phyloP scores from a whole-genome alignment of 1,140 invertebrate genomes.

The Brachionus angularis region DNA sequence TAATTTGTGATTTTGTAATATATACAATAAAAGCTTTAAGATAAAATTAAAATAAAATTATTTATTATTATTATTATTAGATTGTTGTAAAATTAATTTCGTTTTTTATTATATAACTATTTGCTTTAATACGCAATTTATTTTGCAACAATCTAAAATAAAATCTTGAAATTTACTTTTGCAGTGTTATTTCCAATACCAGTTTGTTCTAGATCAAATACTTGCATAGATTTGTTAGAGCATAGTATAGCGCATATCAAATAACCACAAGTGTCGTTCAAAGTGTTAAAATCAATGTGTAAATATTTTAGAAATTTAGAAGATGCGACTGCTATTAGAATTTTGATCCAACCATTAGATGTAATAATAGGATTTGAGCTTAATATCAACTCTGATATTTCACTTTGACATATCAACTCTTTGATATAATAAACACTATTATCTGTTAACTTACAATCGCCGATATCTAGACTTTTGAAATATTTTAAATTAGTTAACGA shows the following conservation, averaged over 20 bases:
- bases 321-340: neutral
- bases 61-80: neutral
- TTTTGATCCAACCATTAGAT: slow-evolving; percentile 18
- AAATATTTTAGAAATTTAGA: neutral
- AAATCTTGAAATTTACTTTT: neutral
- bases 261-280: slow-evolving; percentile 24
- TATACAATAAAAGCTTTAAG: slow-evolving; percentile 35
- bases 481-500: slow-evolving; percentile 1
- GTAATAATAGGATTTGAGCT: slow-evolving; percentile 23
- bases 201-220: slow-evolving; percentile 36
- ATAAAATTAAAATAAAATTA: neutral
- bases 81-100: neutral
- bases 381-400: slow-evolving; percentile 28
- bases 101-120: no score
- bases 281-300: slow-evolving; percentile 34
- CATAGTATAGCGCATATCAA: slow-evolving; percentile 3
- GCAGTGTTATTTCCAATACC: slow-evolving; percentile 19
- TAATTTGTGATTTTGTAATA: slow-evolving; percentile 14
- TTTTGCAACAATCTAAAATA: neutral
- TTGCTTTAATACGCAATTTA: no score
- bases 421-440: slow-evolving; percentile 30
- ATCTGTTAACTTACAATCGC: slow-evolving; percentile 27
- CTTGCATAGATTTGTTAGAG: neutral
- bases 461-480: slow-evolving; percentile 24
- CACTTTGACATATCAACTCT: neutral